phyloP scores from a whole-genome alignment of 2,113 vertebrate species.

The Solenodon paradoxus region DNA sequence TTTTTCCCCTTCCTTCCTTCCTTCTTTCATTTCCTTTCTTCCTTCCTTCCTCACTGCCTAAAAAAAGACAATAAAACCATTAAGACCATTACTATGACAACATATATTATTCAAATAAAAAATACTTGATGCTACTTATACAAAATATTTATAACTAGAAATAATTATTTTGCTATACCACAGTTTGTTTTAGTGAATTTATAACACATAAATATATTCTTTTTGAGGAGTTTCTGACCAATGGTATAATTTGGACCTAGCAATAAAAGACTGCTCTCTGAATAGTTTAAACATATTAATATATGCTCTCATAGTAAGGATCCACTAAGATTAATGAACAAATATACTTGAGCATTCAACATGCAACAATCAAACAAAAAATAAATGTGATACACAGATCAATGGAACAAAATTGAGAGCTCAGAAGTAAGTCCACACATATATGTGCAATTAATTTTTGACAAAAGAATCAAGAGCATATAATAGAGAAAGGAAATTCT shows the following conservation, averaged over 20 bases:
- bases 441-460: too few species aligned
- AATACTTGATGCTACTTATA: not conserved
- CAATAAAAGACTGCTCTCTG: not conserved
- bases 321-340: not conserved
- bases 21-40: too few species aligned
- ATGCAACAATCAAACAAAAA: not conserved
- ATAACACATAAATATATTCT: not conserved
- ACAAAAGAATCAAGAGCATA: too few species aligned
- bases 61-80: too few species aligned
- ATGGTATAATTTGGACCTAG: not conserved
- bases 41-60: too few species aligned
- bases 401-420: too few species aligned
- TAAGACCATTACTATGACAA: not conserved
- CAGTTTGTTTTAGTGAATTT: not conserved
- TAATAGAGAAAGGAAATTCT: too few species aligned
- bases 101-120: not conserved
- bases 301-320: not conserved
- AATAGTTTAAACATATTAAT: not conserved
- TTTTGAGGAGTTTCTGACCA: not conserved
- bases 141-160: not conserved
- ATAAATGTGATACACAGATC: too few species aligned
- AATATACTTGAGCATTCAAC: not conserved
- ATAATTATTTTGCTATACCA: not conserved
- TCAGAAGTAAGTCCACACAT: too few species aligned
- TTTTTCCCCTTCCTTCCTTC: too few species aligned